Conservation (phyloP, 1,140 invertebrate species). For the Heliconius eleuchia region DNA sequence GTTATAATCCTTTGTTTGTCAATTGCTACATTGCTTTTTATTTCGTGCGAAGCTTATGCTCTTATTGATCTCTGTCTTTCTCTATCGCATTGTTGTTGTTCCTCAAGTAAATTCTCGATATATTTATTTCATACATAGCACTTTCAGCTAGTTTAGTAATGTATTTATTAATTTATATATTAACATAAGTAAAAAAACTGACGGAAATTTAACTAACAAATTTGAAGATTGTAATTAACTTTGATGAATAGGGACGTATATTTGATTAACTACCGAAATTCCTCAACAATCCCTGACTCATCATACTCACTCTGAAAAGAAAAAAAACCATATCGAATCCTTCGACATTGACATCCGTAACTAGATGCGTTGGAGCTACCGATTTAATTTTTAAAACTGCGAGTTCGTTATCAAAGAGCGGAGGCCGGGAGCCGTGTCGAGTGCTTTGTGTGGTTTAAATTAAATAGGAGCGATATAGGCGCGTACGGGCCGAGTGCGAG, state of each 20-base stretch:
- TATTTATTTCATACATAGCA: neutral
- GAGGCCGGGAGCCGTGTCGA: slow-evolving; percentile 65
- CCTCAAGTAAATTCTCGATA: neutral
- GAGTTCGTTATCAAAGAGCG: slow-evolving; percentile 62
- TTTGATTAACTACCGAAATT: slow-evolving; percentile 32
- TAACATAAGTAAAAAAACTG: neutral
- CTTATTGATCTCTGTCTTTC: slow-evolving; percentile 12
- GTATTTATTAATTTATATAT: neutral
- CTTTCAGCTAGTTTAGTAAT: neutral
- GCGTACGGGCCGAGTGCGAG: slow-evolving; percentile 44
- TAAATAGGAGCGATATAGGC: slow-evolving; percentile 64
- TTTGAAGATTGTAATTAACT: slow-evolving; percentile 26
- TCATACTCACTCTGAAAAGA: slow-evolving; percentile 22
- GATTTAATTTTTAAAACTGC: slow-evolving; percentile 69
- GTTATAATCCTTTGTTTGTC: slow-evolving; percentile 76
- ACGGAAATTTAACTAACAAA: neutral
- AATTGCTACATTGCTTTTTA: slow-evolving; percentile 47
- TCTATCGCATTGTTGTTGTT: neutral
- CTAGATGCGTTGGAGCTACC: slow-evolving; percentile 57
- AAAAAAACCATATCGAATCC: slow-evolving; percentile 54
- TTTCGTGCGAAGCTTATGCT: slow-evolving; percentile 18
- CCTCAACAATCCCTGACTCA: slow-evolving; percentile 34
- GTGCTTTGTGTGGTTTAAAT: slow-evolving; percentile 74
- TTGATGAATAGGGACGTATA: slow-evolving; percentile 11
- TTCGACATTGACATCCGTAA: slow-evolving; percentile 63